phyloP scores from a whole-genome alignment of 2,888 invertebrate genomes.

The Eupithecia pulchellata region DNA sequence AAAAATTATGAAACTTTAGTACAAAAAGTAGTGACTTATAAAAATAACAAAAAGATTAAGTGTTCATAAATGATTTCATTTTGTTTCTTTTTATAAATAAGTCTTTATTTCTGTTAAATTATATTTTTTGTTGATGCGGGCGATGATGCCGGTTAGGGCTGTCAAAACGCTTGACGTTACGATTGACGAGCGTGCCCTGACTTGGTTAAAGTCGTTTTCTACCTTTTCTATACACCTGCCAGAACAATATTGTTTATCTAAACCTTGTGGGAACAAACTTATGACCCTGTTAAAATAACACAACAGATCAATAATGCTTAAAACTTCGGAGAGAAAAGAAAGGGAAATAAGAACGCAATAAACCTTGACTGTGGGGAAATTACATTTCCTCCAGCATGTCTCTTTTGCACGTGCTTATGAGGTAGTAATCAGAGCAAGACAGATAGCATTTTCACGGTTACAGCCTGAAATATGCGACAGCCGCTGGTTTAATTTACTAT shows the following conservation, averaged over 20 bases:
- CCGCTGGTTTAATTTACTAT: constrained; percentile 59
- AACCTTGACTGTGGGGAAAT: background rate
- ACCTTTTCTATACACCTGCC: constrained; percentile 74
- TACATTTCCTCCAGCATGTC: constrained; percentile 32
- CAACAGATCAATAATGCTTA: background rate
- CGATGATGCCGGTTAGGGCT: constrained; percentile 82
- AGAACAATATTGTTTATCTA: constrained; percentile 69
- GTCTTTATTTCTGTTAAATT: constrained; percentile 36
- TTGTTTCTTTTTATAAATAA: constrained; percentile 11
- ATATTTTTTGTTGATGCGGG: constrained; percentile 62
- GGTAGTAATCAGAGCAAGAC: constrained; percentile 72
- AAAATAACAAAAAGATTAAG: background rate
- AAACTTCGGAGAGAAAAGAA: background rate
- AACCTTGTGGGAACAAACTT: constrained; percentile 54
- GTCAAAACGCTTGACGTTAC: constrained; percentile 81
- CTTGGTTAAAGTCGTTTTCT: constrained; percentile 66
- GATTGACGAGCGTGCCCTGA: constrained; percentile 80
- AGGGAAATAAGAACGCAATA: background rate
- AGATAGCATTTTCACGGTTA: constrained; percentile 60
- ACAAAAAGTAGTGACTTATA: background rate
- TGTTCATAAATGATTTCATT: constrained; percentile 13
- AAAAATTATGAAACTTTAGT: background rate
- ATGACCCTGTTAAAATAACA: constrained; percentile 2
- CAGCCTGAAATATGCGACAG: constrained; percentile 53
- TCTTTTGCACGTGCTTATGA: constrained; percentile 54